Conservation (phyloP, 2,113 vertebrate genomes). For the Thymallus thymallus region DNA sequence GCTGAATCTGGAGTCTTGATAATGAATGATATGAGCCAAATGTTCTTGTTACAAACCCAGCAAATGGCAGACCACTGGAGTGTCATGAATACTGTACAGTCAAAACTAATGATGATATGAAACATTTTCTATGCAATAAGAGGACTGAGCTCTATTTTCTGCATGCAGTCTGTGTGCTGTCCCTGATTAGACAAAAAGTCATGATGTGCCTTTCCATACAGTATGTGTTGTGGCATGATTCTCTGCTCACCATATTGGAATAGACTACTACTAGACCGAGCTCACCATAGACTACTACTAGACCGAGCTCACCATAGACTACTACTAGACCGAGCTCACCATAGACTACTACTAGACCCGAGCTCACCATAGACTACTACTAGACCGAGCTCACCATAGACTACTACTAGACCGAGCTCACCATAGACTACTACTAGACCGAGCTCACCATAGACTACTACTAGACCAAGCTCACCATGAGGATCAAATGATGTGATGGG, state of each 20-base stretch:
- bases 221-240: neutral
- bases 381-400: too few species aligned
- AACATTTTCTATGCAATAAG: neutral
- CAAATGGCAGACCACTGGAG: neutral
- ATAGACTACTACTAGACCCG: too few species aligned
- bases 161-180: too few species aligned
- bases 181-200: too few species aligned
- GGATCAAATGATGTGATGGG: slow-evolving; percentile 8
- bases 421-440: neutral
- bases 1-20: neutral
- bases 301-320: slow-evolving; percentile 10
- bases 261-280: slow-evolving; percentile 3
- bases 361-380: slow-evolving; percentile 4
- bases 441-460: neutral
- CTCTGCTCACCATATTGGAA: neutral
- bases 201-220: neutral
- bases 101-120: neutral
- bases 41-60: slow-evolving; percentile 17
- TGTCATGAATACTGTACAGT: neutral
- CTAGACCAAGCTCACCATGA: slow-evolving; percentile 3
- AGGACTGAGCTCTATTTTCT: neutral
- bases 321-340: slow-evolving; percentile 10
- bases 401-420: neutral
- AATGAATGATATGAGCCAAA: neutral
- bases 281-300: neutral